Conservation (phyloP, 1,140 invertebrate species). For the Eufriesea mexicana region DNA sequence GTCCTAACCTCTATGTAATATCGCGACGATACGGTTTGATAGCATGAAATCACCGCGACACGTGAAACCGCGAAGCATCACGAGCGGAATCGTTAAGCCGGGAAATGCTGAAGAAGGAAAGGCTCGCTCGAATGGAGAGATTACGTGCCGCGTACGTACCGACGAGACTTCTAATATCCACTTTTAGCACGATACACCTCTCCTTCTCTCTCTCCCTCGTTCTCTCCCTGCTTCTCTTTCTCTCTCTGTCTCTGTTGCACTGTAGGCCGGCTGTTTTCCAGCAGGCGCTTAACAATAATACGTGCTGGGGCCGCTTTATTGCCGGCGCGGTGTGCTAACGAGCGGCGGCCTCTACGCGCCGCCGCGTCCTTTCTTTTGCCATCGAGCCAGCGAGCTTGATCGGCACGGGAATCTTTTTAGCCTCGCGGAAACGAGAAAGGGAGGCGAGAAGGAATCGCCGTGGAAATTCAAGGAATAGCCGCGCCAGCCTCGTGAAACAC, state of each 20-base stretch:
- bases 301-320: conserved; percentile 62
- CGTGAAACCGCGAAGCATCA: conserved; percentile 16
- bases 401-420: conserved; percentile 48
- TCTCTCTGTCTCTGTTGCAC: background rate
- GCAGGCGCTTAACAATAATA: conserved; percentile 68
- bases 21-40: conserved; percentile 9
- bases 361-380: conserved; percentile 45
- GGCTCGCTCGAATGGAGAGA: conserved; percentile 61
- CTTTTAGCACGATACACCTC: conserved; percentile 41
- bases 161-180: conserved; percentile 53
- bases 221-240: too few species aligned
- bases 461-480: conserved; percentile 56
- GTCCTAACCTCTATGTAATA: background rate
- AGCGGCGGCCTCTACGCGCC: conserved; percentile 57
- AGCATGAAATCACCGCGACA: background rate
- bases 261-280: conserved; percentile 34
- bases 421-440: conserved; percentile 44
- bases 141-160: conserved; percentile 54
- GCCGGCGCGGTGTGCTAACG: conserved; percentile 61
- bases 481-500: conserved; percentile 8
- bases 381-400: conserved; percentile 41
- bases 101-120: conserved; percentile 30
- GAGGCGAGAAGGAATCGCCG: conserved; percentile 48
- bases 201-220: too few species aligned
- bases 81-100: conserved; percentile 22